Evolutionary conservation across 2,888 invertebrate genomes (phyloP), one percentile per base, ranked within the genome.

Genomic region (Hyles lineata): DNA sequence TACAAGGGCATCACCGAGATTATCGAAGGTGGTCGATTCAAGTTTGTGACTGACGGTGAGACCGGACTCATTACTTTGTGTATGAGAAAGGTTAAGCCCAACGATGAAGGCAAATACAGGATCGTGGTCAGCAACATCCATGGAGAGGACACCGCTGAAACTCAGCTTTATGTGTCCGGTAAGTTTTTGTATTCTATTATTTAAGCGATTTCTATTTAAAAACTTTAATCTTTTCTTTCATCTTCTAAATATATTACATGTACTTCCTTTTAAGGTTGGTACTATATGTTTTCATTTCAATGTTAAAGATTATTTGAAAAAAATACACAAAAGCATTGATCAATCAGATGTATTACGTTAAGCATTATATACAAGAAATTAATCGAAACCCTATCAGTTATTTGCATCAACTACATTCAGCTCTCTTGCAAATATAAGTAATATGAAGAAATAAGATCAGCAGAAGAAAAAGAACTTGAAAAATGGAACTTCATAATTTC

Each of bases 61-160:
- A 97, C 97, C 75, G 98, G 98, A 87, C 96, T 97, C 74, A 97
- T 99, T 82, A 98, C 98, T 60, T 95, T 99, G 76, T 98, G 98
- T 89, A 98, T 99, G 95, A 96, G 98, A 83, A 99, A 99, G 95
- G 97, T 98, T 80, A 98, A 99, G 88, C 98, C 98, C 69, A 98
- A 98, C 85, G 99, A 99, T 96, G 99, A 99, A 94, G 98, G 98
- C 72, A 98, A 97, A 94, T 99, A 99, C 95, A 98, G 97, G 89
- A 96, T 99, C 85, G 97, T 98, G 79, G 96, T 99, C 79, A 97
- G 97, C 87, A 99, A 99, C 90, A 96, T 97, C 79, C 98, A 99
- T 86, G 99, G 99, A 75, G 98, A 98, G 89, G 99, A 99, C 92
- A 97, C 98, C 0, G 99, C 98, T 75, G 99, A 99, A 90, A 98